These are phyloP conservation scores for Istiophorus platypterus DNA, from an alignment of 2,113 vertebrate genomes.

Conservation along the genomic window DNA sequence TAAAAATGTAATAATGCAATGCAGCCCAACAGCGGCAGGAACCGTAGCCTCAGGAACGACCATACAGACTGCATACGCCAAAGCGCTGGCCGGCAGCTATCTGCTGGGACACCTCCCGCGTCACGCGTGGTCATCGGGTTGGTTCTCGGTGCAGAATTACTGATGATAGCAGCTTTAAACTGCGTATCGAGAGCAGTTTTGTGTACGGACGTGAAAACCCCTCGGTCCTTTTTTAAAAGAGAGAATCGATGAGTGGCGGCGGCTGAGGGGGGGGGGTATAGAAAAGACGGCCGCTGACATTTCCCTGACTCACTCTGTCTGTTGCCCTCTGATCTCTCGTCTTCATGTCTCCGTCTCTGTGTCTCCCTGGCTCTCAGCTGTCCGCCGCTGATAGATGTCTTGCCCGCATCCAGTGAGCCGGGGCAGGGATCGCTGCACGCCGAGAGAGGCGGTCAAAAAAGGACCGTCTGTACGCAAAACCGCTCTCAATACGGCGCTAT, in stretches of 20 bases:
- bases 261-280: background rate
- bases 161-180: background rate
- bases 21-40: too few species aligned
- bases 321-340: constrained; percentile 30
- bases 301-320: background rate
- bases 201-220: background rate
- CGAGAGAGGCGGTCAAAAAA: too few species aligned
- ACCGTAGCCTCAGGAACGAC: too few species aligned
- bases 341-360: background rate
- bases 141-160: background rate
- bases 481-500: too few species aligned
- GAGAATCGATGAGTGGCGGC: background rate
- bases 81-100: too few species aligned
- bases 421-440: background rate
- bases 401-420: background rate
- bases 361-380: background rate
- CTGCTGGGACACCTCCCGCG: too few species aligned
- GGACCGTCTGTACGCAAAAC: too few species aligned
- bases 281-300: constrained; percentile 3
- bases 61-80: too few species aligned
- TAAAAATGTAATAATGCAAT: too few species aligned
- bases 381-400: background rate
- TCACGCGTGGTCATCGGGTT: too few species aligned
- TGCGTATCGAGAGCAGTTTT: background rate
- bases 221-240: background rate